These are phyloP conservation scores for Daphoenositta chrysoptera DNA, from an alignment of 2,113 vertebrate species.

Conservation along the genomic window DNA sequence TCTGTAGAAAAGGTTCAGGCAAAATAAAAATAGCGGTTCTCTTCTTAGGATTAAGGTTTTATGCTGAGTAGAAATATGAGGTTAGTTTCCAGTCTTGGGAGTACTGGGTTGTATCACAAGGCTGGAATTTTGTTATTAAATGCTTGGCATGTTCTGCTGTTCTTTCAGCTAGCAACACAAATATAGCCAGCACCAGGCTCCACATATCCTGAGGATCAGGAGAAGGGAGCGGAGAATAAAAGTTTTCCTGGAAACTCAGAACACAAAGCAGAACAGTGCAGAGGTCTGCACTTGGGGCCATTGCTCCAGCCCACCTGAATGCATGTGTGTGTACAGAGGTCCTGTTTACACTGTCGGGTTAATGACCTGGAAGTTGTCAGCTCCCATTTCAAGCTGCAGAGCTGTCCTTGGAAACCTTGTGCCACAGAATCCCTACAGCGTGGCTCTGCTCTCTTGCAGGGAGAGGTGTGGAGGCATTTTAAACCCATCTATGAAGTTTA, in stretches of 20 bases:
- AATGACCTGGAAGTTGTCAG: not conserved
- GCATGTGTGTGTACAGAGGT: not conserved
- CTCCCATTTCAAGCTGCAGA: not conserved
- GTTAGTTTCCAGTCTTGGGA: slow-evolving; percentile 7
- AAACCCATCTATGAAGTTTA: not conserved
- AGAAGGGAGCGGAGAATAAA: not conserved
- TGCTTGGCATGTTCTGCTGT: slow-evolving; percentile 39
- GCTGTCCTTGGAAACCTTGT: not conserved
- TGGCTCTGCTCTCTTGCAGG: not conserved
- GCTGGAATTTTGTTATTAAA: slow-evolving; percentile 66
- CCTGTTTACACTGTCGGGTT: not conserved
- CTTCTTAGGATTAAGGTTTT: not conserved
- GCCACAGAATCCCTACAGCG: not conserved
- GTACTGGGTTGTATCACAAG: slow-evolving; percentile 53
- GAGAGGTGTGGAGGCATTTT: not conserved
- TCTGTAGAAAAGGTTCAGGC: not conserved
- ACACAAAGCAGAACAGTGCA: not conserved
- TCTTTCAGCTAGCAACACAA: slow-evolving; percentile 54
- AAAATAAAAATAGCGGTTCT: not conserved
- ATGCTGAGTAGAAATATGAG: slow-evolving; percentile 13
- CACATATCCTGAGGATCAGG: not conserved
- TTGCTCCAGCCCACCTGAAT: not conserved
- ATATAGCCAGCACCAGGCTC: not conserved
- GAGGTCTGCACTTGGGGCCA: not conserved
- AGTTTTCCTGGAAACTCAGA: not conserved